Evolutionary conservation across 2,113 vertebrate genomes (phyloP).

Genomic region (Mobula hypostoma): DNA sequence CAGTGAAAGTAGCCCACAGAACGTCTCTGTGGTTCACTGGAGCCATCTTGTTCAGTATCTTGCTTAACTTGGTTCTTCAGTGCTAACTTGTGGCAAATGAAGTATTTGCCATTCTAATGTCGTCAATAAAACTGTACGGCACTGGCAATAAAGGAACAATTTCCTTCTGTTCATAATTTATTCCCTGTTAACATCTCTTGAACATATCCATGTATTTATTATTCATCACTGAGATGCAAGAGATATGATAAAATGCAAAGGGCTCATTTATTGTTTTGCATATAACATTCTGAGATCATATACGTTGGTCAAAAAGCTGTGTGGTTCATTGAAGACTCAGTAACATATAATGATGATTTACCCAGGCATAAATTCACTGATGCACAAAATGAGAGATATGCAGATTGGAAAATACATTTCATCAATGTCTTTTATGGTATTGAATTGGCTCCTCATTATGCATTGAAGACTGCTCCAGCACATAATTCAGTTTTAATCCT

Average conservation of each 20-base stretch:
- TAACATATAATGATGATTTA: not conserved
- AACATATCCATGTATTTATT: not conserved
- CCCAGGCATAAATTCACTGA: not conserved
- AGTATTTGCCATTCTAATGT: not conserved
- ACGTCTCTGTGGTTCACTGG: too few species aligned
- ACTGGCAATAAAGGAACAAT: not conserved
- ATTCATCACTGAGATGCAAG: not conserved
- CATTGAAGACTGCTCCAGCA: not conserved
- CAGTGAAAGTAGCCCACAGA: too few species aligned
- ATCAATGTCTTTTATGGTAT: too few species aligned
- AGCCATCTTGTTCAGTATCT: too few species aligned
- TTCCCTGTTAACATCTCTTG: not conserved
- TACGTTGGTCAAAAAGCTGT: not conserved
- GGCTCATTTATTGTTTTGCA: not conserved
- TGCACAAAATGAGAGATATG: not conserved
- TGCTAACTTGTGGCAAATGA: not conserved
- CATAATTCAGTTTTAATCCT: not conserved
- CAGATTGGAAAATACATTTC: not conserved
- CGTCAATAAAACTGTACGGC: not conserved
- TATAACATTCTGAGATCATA: not conserved
- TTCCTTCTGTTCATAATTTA: not conserved
- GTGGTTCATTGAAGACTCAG: not conserved
- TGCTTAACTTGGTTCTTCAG: not conserved
- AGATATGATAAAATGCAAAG: not conserved
- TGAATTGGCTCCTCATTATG: not conserved